A percentile compares a stretch with the other conserved stretches of the same genome.
These are phyloP conservation scores for Heliconius ismenius DNA, from an alignment of 2,888 invertebrate genomes.

Conservation along the genomic window DNA sequence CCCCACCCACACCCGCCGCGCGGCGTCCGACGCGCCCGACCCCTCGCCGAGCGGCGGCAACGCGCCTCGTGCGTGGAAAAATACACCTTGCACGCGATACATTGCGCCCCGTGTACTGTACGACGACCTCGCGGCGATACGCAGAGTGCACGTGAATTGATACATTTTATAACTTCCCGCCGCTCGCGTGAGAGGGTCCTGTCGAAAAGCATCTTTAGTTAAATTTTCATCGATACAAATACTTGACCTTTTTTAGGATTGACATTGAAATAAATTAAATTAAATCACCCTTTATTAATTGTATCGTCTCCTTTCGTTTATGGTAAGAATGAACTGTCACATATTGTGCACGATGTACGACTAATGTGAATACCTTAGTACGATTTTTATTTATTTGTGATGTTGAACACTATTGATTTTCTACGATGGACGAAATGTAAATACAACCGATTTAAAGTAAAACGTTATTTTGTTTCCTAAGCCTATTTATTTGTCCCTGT, in stretches of 20 bases:
- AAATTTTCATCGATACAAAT: conserved; percentile 42
- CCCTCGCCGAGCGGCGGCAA: conserved; percentile 63
- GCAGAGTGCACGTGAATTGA: conserved; percentile 49
- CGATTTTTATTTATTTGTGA: conserved; percentile 82
- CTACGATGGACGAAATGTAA: conserved; percentile 82
- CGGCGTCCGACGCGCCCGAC: conserved; percentile 50
- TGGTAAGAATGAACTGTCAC: conserved; percentile 75
- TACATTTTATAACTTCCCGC: conserved; percentile 52
- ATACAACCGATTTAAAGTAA: conserved; percentile 83
- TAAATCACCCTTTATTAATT: conserved; percentile 64
- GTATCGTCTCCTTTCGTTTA: conserved; percentile 73
- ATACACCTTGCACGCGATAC: conserved; percentile 63
- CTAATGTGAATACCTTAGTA: conserved; percentile 79
- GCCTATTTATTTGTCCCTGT: conserved; percentile 75
- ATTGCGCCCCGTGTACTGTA: conserved; percentile 51
- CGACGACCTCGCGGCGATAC: conserved; percentile 56
- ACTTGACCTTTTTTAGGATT: conserved; percentile 51
- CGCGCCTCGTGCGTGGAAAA: conserved; percentile 70
- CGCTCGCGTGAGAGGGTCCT: conserved; percentile 53
- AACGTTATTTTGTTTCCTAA: conserved; percentile 79
- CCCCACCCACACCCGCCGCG: conserved; percentile 51
- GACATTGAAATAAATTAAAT: conserved; percentile 66
- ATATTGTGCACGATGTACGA: conserved; percentile 76
- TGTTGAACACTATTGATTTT: conserved; percentile 81
- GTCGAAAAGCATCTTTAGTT: conserved; percentile 60